Evolutionary conservation across 1,140 invertebrate species (phyloP).

Genomic region (Cydia pomonella): DNA sequence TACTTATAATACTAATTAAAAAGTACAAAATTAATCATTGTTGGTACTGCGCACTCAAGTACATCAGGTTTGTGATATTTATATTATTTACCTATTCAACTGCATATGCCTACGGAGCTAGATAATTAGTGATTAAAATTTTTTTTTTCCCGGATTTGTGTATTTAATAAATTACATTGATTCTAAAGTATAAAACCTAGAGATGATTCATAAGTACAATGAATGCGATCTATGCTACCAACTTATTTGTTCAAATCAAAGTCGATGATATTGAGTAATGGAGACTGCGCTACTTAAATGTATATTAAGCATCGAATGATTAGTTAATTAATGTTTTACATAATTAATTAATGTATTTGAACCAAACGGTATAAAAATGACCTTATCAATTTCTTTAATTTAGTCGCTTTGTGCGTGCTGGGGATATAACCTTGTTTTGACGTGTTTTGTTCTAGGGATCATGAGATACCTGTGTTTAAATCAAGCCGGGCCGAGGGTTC

Average conservation of each 20-base stretch:
- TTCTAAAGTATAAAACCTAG: not conserved
- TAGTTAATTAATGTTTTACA: conserved; percentile 17
- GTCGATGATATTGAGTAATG: not conserved
- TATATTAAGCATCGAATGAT: not conserved
- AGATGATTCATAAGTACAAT: not conserved
- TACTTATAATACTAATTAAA: no score
- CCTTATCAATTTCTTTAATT: conserved; percentile 13
- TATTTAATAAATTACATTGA: not conserved
- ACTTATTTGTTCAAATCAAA: not conserved
- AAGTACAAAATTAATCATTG: no score
- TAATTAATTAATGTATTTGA: conserved; percentile 29
- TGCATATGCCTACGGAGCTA: no score
- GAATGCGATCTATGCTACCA: not conserved
- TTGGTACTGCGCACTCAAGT: no score
- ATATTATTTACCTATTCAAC: no score
- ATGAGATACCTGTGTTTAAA: conserved; percentile 11
- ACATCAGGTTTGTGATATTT: no score
- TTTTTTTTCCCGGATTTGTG: not conserved
- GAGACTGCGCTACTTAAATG: conserved; percentile 10
- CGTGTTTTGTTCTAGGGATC: not conserved
- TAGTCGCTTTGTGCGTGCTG: not conserved
- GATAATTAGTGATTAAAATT: not conserved
- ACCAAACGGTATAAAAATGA: conserved; percentile 26
- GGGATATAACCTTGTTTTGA: not conserved
- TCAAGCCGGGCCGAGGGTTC: not conserved